Conservation (phyloP, 2,797 vertebrate genomes). For the Sebastiscus tertius region DNA sequence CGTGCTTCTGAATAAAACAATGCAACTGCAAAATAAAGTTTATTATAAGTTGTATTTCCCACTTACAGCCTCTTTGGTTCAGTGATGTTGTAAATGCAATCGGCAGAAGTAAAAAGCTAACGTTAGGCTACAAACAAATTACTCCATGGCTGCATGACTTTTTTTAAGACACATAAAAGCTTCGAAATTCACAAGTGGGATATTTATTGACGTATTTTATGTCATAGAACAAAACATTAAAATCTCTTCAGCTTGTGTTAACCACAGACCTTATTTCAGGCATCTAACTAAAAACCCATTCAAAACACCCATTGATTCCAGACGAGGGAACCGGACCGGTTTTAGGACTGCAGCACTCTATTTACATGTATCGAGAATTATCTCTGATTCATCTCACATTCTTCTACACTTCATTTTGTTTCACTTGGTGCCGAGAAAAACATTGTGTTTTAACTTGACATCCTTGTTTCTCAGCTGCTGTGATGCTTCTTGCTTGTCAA, state of each 20-base stretch:
- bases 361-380: neutral
- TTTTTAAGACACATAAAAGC: too few species aligned
- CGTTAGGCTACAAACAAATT: too few species aligned
- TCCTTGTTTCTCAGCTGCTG: neutral
- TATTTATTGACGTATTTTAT: too few species aligned
- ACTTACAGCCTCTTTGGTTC: neutral
- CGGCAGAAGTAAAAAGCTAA: too few species aligned
- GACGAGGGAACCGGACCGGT: too few species aligned
- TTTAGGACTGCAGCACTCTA: neutral
- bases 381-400: neutral
- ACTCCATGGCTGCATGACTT: too few species aligned
- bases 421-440: neutral
- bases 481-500: neutral
- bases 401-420: neutral
- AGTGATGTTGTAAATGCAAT: neutral
- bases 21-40: neutral
- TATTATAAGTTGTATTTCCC: neutral
- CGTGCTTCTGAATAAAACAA: constrained; percentile 1
- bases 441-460: neutral
- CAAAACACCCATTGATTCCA: too few species aligned
- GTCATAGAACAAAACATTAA: too few species aligned
- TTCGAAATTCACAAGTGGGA: too few species aligned
- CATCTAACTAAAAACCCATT: too few species aligned
- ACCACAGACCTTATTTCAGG: too few species aligned
- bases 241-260: too few species aligned